Evolutionary conservation across 2,888 invertebrate species (phyloP), one percentile per base, ranked within the genome.

Genomic region (Biston betularia): DNA sequence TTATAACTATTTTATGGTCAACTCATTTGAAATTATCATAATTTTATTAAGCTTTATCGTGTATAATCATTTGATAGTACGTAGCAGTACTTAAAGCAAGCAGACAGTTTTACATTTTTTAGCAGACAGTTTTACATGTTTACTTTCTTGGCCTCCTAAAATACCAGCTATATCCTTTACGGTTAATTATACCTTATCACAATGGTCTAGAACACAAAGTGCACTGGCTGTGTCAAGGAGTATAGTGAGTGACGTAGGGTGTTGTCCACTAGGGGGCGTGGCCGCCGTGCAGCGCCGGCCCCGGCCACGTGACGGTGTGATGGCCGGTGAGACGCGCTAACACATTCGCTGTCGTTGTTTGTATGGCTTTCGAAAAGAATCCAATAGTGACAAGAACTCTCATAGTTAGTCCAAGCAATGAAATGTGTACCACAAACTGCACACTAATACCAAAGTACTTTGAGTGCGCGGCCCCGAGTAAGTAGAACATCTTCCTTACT

Each of bases 301-400:
- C 91, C 81, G 93, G 92, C 85, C 93, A 92, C 92, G 85, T 91
- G 91, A 93, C 93, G 86, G 93, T 93, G 90, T 93, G 93, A 93
- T 89, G 90, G 83, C 88, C 89, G 93, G 93, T 93, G 93, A 93
- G 93, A 85, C 81, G 80, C 75, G 78, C 83, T 79, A 76, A 73
- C 69, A 70, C 63, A 69, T 70, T 50, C 71, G 60, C 70, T 63
- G 14, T 69, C 70, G 53, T 45, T 24, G 40, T 57, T 69, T 67
- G 34, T 66, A 63, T 62, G 46, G 71, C 69, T 66, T 66, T 63
- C 45, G 59, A 50, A 24, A 69, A 68, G 70, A 71, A 76, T 74
- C 69, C 68, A 72, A 68, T 68, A 61, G 52, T 63, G 59, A 61
- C n/a, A n/a, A 12, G 38, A 38, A 38, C 9, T 38, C 9, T 38